Conservation (phyloP, 1,140 invertebrate genomes). For the Caenorhabditis tropicalis region DNA sequence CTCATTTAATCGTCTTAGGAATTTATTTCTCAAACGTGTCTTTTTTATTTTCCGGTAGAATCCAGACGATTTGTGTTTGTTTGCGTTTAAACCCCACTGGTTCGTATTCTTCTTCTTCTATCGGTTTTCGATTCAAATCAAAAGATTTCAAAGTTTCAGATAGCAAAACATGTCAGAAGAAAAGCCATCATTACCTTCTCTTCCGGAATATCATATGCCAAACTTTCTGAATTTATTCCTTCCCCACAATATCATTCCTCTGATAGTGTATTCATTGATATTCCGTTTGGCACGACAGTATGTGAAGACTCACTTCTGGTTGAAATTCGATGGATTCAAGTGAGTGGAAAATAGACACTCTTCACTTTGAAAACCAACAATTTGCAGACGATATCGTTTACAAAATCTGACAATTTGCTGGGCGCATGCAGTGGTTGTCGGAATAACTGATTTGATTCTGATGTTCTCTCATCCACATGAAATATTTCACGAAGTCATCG, state of each 20-base stretch:
- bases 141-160: neutral
- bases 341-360: neutral
- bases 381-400: slow-evolving; percentile 64
- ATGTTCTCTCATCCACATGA: slow-evolving; percentile 48
- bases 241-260: neutral
- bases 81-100: neutral
- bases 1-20: neutral
- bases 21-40: neutral
- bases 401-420: slow-evolving; percentile 63
- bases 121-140: neutral
- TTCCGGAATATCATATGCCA: neutral
- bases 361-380: neutral
- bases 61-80: neutral
- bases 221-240: neutral
- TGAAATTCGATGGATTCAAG: slow-evolving; percentile 34
- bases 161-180: slow-evolving; percentile 8
- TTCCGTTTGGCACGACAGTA: slow-evolving; percentile 8
- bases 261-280: neutral
- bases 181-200: neutral
- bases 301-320: neutral
- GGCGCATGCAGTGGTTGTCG: slow-evolving; percentile 59
- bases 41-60: neutral
- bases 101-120: too few species aligned
- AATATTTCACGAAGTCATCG: slow-evolving; percentile 61
- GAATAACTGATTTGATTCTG: slow-evolving; percentile 56